A percentile compares a stretch with the other conserved stretches of the same genome.
Conservation (phyloP, 1,140 invertebrate species). For the Cherax destructor region DNA sequence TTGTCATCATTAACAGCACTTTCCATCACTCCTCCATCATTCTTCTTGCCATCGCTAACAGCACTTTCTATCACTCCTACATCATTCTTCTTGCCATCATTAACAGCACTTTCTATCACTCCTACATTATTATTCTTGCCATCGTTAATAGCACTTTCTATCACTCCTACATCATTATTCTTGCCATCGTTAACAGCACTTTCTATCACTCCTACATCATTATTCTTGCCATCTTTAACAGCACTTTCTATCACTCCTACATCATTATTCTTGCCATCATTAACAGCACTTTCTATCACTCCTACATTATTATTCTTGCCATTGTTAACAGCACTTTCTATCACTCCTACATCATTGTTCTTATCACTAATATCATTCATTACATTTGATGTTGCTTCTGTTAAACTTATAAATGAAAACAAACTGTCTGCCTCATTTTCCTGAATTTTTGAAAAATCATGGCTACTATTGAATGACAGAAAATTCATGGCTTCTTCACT, state of each 20-base stretch:
- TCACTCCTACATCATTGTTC: background rate
- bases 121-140: too few species aligned
- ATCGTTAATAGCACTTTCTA: background rate
- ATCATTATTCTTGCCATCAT: background rate
- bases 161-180: background rate
- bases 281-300: too few species aligned
- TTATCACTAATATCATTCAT: background rate
- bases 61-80: background rate
- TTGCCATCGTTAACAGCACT: background rate
- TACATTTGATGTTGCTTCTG: background rate
- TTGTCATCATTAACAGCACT: background rate
- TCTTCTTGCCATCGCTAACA: background rate
- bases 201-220: too few species aligned
- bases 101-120: too few species aligned
- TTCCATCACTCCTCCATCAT: too few species aligned
- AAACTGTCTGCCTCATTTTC: background rate
- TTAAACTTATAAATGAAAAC: constrained; percentile 4
- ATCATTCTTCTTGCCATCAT: background rate
- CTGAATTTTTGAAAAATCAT: background rate
- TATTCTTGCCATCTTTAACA: background rate
- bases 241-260: background rate
- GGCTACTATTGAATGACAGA: background rate
- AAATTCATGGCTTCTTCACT: constrained; percentile 7
- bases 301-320: too few species aligned
- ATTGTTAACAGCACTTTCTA: background rate